Percentiles rank a stretch among this genome's conserved stretches.
Conservation (phyloP, 2,113 vertebrate genomes). For the Scytalopus superciliaris region DNA sequence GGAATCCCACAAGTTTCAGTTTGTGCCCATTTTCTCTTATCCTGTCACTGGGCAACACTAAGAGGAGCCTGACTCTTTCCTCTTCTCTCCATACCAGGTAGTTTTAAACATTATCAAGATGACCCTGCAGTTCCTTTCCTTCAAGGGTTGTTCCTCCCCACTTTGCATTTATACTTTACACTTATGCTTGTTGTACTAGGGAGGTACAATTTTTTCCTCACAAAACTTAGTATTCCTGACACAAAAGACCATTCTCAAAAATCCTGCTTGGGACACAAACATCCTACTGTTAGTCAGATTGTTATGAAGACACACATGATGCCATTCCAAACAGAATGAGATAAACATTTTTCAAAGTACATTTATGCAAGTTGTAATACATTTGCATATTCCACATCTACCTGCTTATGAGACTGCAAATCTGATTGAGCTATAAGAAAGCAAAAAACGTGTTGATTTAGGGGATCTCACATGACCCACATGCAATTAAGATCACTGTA, state of each 20-base stretch:
- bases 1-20: fast-evolving
- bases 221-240: not conserved
- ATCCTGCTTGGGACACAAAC: not conserved
- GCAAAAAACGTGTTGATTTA: not conserved
- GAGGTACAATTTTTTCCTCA: not conserved
- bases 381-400: not conserved
- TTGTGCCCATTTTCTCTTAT: not conserved
- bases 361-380: not conserved
- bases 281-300: not conserved
- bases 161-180: not conserved
- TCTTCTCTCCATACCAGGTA: not conserved
- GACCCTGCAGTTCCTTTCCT: not conserved
- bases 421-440: not conserved
- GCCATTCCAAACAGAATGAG: not conserved
- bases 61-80: no score
- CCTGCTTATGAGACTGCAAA: not conserved
- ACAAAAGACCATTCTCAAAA: not conserved
- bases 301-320: not conserved
- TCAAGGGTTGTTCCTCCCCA: not conserved
- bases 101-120: not conserved
- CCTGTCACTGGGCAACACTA: not conserved
- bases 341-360: not conserved
- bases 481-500: not conserved
- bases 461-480: not conserved
- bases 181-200: not conserved